Base-by-base conservation (phyloP, 2,113 vertebrate genomes). In the Morone chrysops region DNA sequence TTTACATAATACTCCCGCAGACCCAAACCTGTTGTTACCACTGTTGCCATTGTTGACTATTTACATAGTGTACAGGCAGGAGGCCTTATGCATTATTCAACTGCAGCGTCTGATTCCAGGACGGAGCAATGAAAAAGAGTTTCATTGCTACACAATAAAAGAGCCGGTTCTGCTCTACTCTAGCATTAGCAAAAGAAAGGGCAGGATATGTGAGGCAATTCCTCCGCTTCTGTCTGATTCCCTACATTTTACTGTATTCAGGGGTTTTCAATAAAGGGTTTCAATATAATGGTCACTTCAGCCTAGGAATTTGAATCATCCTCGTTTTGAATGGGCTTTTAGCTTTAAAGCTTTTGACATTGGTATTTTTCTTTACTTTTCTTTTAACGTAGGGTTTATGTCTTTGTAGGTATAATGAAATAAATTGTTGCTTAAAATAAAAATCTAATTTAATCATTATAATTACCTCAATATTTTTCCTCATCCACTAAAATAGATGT, bases 11-110 rank as follows among this genome's bases (percentile, higher is more conserved):
- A 88, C 90, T 90, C 78, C 80, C 56, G 78, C 83, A 81, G 85
- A 92, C 84, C 89, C 87, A 92, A 93, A 92, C 90, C 94, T 92
- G 94, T 92, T 94, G 90, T 94, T 93, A 94, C 90, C 85, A 82
- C 91, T 90, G 88, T 84, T 82, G 88, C 91, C 82, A 90, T 91
- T 92, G 93, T 93, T 94, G 90, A 92, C 91, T 93, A 94, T 95
- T 95, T 95, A 95, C 94, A 95, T 95, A 93, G 81, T 53, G 87
- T 86, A 87, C 90, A 90, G 92, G 92, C 90, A 88, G 89, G 84
- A 89, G 74, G 72, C 83, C 90, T 94, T 69, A 96, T 96, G 89
- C 93, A 95, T 96, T 95, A 96, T 95, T 96, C 95, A 96, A 36
- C 79, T 86, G 79, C 90, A 81, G 90, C 88, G 71, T 92, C 92